Percentiles rank a stretch among this genome's conserved stretches.
Conservation (phyloP, 2,113 vertebrate genomes). For the Harpagus bidentatus region DNA sequence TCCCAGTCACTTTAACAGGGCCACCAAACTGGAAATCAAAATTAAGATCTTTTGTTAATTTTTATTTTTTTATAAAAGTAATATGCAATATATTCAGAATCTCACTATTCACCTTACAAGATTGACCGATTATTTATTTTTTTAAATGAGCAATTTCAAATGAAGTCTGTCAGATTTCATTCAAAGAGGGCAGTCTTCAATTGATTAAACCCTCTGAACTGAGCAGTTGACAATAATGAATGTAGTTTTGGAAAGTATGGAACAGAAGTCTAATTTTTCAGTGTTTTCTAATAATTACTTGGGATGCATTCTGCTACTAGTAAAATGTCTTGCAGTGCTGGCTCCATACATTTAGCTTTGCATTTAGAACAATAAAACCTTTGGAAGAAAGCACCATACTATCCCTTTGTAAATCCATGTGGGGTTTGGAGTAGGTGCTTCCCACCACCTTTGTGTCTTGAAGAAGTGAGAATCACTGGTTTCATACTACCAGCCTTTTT, state of each 20-base stretch:
- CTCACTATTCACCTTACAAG: background rate
- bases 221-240: background rate
- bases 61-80: background rate
- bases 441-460: background rate
- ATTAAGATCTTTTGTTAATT: background rate
- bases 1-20: background rate
- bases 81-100: background rate
- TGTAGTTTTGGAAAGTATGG: background rate
- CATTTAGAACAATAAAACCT: background rate
- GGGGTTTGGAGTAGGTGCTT: background rate
- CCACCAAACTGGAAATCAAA: background rate
- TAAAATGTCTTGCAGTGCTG: background rate
- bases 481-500: background rate
- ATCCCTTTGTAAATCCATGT: background rate
- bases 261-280: background rate
- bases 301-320: background rate
- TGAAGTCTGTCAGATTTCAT: background rate
- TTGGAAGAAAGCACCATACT: background rate
- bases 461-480: background rate
- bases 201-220: background rate
- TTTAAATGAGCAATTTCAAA: background rate
- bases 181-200: background rate
- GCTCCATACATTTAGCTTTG: background rate
- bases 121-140: too few species aligned
- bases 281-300: background rate